Evolutionary conservation across 2,113 vertebrate genomes (phyloP).

Genomic region (Varanus salvator): DNA sequence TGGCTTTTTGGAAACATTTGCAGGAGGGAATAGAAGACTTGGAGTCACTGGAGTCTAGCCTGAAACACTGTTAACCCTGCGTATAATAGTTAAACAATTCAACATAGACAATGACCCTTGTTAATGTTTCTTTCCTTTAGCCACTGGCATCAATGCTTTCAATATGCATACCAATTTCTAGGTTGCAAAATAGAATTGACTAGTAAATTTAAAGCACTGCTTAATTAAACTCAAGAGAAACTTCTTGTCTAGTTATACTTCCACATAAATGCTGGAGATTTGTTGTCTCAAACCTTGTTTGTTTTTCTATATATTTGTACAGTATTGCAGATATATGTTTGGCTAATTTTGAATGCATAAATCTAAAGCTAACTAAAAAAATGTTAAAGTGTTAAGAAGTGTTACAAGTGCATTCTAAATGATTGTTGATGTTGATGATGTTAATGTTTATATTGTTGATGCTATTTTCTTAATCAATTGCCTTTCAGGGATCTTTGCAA

Average conservation of each 20-base stretch:
- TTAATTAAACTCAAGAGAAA: background rate
- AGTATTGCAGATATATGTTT: background rate
- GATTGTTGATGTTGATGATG: background rate
- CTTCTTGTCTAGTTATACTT: background rate
- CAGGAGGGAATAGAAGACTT: background rate
- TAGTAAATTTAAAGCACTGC: background rate
- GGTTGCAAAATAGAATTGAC: background rate
- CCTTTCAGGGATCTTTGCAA: constrained; percentile 89
- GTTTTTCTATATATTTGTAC: background rate
- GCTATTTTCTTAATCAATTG: constrained; percentile 9
- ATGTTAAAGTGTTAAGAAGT: background rate
- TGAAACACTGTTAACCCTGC: background rate
- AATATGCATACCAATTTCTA: background rate
- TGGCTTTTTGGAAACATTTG: background rate
- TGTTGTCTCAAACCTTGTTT: background rate
- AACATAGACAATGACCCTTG: background rate
- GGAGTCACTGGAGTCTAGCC: background rate
- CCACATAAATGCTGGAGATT: background rate
- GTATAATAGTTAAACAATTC: background rate
- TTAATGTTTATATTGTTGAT: background rate
- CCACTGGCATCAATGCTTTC: background rate
- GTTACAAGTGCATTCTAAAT: background rate
- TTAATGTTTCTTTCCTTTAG: background rate
- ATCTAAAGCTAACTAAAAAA: background rate
- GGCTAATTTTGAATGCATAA: accelerated